A percentile compares a stretch with the other conserved stretches of the same genome.
Conservation (phyloP, 92 coral and sea anemone species). For the Galaxea fascicularis region DNA sequence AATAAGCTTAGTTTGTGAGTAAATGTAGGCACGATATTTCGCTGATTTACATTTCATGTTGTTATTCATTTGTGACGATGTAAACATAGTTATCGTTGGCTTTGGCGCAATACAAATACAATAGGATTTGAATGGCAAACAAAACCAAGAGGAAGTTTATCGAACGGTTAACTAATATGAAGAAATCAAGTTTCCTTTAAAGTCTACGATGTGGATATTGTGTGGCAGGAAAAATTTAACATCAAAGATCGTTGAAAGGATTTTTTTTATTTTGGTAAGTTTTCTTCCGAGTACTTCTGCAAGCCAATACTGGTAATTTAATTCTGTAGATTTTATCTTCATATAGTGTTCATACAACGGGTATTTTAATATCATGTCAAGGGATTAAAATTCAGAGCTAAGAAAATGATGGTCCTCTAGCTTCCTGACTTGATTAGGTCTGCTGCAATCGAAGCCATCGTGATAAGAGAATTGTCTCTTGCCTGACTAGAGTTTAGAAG, state of each 20-base stretch:
- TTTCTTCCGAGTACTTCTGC: not conserved
- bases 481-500: not conserved
- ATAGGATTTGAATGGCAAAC: not conserved
- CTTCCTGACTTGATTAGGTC: too few species aligned
- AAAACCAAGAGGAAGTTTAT: not conserved
- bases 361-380: not conserved
- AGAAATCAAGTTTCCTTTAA: not conserved
- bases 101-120: too few species aligned
- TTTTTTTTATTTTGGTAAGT: not conserved
- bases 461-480: not conserved
- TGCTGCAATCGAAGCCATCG: not conserved
- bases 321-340: not conserved
- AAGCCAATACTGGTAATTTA: not conserved
- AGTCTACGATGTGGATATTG: not conserved
- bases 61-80: too few species aligned
- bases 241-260: conserved; percentile 4
- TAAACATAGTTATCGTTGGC: too few species aligned
- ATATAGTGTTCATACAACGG: not conserved
- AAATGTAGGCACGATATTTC: not conserved
- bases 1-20: not conserved
- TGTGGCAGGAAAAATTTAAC: not conserved
- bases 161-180: not conserved
- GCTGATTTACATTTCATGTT: not conserved
- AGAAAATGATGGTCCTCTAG: too few species aligned
- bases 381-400: not conserved